Evolutionary conservation across 2,113 vertebrate genomes (phyloP).

Genomic region (Rhizomys pruinosus): DNA sequence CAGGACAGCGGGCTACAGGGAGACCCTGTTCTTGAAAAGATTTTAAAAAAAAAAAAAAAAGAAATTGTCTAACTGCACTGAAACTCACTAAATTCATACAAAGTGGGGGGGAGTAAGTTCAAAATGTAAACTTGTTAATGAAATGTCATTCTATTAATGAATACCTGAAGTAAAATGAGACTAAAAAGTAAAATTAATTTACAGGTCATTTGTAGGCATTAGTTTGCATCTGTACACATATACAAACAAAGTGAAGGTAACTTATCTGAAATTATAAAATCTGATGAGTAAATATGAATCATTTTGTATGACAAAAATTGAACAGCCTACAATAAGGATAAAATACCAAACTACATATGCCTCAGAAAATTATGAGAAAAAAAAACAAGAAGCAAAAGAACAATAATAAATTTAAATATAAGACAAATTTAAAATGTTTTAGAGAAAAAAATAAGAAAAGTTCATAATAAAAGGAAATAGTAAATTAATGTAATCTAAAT

Average conservation of each 20-base stretch:
- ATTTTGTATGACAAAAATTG: background rate
- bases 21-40: too few relatives aligned
- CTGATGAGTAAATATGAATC: background rate
- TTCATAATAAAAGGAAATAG: background rate
- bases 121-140: background rate
- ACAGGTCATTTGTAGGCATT: background rate
- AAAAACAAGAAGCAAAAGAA: background rate
- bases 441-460: background rate
- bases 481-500: background rate
- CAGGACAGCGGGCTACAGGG: too few relatives aligned
- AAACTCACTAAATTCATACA: background rate
- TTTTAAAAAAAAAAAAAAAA: too few relatives aligned
- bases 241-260: background rate
- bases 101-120: background rate
- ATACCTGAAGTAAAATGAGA: background rate
- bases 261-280: background rate
- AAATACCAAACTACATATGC: background rate
- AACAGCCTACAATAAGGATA: background rate
- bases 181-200: background rate
- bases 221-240: too few relatives aligned
- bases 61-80: too few relatives aligned
- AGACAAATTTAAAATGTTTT: background rate
- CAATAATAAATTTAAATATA: background rate
- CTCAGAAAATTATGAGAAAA: background rate
- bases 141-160: background rate